phyloP scores from a whole-genome alignment of 2,797 vertebrate species.

The Gymnodraco acuticeps region DNA sequence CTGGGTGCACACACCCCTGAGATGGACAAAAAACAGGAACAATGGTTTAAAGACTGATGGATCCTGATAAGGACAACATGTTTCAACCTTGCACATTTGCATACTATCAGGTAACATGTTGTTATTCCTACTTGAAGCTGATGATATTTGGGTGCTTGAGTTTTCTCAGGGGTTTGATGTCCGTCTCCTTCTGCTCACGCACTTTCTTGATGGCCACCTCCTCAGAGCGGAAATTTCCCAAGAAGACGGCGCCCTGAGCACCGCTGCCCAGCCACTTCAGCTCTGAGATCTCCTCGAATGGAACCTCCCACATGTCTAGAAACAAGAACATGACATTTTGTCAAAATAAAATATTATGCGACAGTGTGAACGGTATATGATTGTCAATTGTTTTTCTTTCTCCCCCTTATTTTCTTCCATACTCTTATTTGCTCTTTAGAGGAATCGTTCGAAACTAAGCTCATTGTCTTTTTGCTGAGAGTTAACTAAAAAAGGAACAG shows the following conservation, averaged over 20 bases:
- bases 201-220: conserved; percentile 99
- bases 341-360: not conserved
- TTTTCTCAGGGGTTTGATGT: conserved; percentile 97
- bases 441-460: not conserved
- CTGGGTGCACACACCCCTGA: conserved; percentile 97
- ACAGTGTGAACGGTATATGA: not conserved
- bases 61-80: not conserved
- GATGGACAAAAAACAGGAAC: conserved; percentile 13
- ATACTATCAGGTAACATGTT: not conserved
- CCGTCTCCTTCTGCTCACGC: conserved; percentile 97
- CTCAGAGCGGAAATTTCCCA: conserved; percentile 95
- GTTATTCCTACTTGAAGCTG: conserved; percentile 92
- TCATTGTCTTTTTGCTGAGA: not conserved
- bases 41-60: not conserved
- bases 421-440: conserved; percentile 3
- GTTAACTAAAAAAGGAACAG: no score
- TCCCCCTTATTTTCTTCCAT: not conserved
- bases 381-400: not conserved
- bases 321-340: conserved; percentile 21
- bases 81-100: not conserved
- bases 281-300: conserved; percentile 98
- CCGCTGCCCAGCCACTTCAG: conserved; percentile 98
- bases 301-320: conserved; percentile 98
- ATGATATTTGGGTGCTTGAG: conserved; percentile 99
- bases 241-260: conserved; percentile 96